Evolutionary conservation across 2,888 invertebrate species (phyloP), one percentile per base, ranked within the genome.

Genomic region (Arctia plantaginis): DNA sequence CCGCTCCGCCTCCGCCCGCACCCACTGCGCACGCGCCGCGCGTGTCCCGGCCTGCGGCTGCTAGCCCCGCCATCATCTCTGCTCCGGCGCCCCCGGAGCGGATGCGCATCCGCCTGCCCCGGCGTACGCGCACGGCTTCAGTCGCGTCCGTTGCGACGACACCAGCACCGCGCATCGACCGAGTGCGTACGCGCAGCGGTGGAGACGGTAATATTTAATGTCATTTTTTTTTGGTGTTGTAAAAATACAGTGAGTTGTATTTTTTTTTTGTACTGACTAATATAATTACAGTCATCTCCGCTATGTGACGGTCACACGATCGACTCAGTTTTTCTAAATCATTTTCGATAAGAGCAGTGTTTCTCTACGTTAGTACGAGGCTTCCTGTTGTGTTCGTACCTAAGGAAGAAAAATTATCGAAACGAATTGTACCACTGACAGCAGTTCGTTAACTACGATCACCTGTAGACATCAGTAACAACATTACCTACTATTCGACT

Each of bases 1-100:
- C 64, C 97, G 97, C 23, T 97, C 98, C n/a, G 96, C 97, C 77
- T 97, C 90, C 97, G 97, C 41, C 97, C 97, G 77, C 65, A 96
- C 83, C 79, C 15, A 30, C 18, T 41, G 83, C 82, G 20, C 80
- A 20, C n/a, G 62, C 76, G 97, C 89, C 97, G 97, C 44, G 97
- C 97, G 76, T 66, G 96, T 8, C 71, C 10, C 69, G 69, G 18
- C 72, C 73, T 55, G 44, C 74, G 70, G 69, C 72, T 70, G 87
- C 85, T 73, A 85, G 18, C 72, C 73, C 81, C 35, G 74, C 83
- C 73, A 82, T 79, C 71, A 76, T 74, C 68, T 69, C 87, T 81
- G 81, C 87, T 75, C 72, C 88, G 81, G 92, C 92, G 78, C 95
- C 94, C 82, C 85, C 89, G 66, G 73, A 69, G 23, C 64, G 71